Percentiles rank a stretch among this genome's conserved stretches.
Evolutionary conservation across 2,888 invertebrate species (phyloP).

Genomic region (Apantesis nais): DNA sequence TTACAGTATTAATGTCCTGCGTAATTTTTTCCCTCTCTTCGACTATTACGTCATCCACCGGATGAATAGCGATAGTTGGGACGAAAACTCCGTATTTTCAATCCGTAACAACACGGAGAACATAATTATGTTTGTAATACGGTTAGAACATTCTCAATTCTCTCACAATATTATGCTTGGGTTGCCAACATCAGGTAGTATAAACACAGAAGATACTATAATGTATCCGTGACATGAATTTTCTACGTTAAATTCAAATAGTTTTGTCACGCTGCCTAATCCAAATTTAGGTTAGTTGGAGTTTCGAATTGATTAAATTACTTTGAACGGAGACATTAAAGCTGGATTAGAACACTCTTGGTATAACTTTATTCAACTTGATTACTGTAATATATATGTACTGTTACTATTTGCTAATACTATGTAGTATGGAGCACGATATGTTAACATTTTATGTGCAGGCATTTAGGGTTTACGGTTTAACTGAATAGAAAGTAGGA

Average conservation of each 20-base stretch:
- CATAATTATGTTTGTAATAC: not conserved
- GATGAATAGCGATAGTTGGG: too few relatives aligned
- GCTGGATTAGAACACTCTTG: not conserved
- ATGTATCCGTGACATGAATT: not conserved
- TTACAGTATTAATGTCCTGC: too few relatives aligned
- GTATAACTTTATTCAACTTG: not conserved
- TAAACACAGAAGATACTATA: not conserved
- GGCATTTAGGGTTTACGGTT: too few relatives aligned
- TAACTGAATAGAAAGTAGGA: too few relatives aligned
- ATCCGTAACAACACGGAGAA: too few relatives aligned
- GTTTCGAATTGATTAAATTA: conserved; percentile 10
- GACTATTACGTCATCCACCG: too few relatives aligned
- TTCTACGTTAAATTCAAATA: conserved; percentile 10
- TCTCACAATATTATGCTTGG: not conserved
- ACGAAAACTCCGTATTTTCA: too few relatives aligned
- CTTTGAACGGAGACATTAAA: not conserved
- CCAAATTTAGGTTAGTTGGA: conserved; percentile 1
- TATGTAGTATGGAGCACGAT: not conserved
- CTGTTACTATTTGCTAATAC: not conserved
- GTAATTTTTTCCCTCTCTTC: too few relatives aligned
- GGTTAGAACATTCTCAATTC: not conserved
- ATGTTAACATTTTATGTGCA: too few relatives aligned
- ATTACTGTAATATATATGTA: not conserved
- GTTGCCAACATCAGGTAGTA: not conserved
- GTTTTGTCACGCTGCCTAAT: conserved; percentile 8